Base-by-base conservation (phyloP, 2,888 invertebrate species). In the Drosophila peninsularis region DNA sequence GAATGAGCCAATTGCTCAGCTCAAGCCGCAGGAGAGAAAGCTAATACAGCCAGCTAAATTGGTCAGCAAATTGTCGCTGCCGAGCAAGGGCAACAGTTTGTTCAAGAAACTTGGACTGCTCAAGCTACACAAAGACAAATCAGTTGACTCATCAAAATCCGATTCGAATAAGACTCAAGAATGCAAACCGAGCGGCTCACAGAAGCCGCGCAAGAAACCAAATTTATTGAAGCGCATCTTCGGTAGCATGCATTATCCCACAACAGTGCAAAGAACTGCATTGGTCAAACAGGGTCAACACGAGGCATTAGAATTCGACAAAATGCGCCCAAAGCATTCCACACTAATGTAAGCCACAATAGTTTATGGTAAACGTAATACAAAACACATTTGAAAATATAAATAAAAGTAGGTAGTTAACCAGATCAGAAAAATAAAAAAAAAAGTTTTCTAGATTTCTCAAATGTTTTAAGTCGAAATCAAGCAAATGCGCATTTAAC, bases 151-250 rank as follows among this genome's bases (percentile, higher is more conserved):
- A 47, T 7, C 30, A 0, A 32, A 32, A 32, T 19, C 30, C 13
- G 13, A 17, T 47, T 47, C 45, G 6, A 47, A 47, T 11, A 27
- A 17, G 11, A 27, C 21, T 17, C 17, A 30, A 17, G 30, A 30
- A 7, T n/a, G 17, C 47, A 30, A 0, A 21, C 17, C 45, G 17
- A 47, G 1, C 24, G 17, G 21, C 2, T 27, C 24, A 17, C 17
- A 11, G 5, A 47, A 47, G 11, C 7, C 47, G 17, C n/a, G 36
- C 9, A 53, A 64, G 47, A 75, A 61, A 39, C 17, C 34, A 0
- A 54, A 64, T 17, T 61, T 76, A 17, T 11, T 72, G 0, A 61
- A 19, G 7, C 60, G 73, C 6, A 24, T 77, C 6, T 72, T 80
- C 21, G 45, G 50, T 1, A 50, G 55, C 5, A 17, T 32, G 13